Evolutionary conservation across 2,888 invertebrate genomes (phyloP).

Genomic region (Callyntrura sp.): DNA sequence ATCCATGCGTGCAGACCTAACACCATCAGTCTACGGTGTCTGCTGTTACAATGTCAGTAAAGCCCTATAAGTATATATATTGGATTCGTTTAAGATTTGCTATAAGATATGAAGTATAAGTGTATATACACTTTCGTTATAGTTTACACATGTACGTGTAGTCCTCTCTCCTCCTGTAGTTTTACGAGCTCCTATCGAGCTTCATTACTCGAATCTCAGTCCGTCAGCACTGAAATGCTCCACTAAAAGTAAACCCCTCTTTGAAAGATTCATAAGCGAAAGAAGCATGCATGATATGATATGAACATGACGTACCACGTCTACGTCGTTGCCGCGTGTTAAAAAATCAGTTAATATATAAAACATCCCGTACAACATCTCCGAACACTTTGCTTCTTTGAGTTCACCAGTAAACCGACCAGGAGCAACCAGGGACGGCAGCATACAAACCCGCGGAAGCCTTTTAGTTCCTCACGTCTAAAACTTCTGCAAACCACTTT

Average conservation of each 20-base stretch:
- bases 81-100: not conserved
- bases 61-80: too few species aligned
- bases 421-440: not conserved
- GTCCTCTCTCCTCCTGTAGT: slow-evolving; percentile 23
- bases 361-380: slow-evolving; percentile 59
- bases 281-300: not conserved
- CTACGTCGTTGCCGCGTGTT: not conserved
- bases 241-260: not conserved
- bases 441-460: not conserved
- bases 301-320: too few species aligned
- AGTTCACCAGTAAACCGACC: slow-evolving; percentile 47
- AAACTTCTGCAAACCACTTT: too few species aligned
- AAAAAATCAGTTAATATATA: slow-evolving; percentile 63
- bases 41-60: too few species aligned
- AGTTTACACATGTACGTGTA: slow-evolving; percentile 22
- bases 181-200: slow-evolving; percentile 28
- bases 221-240: not conserved
- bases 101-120: not conserved
- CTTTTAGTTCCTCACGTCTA: not conserved
- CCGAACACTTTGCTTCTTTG: slow-evolving; percentile 65
- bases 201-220: not conserved
- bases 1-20: too few species aligned
- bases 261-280: not conserved
- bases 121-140: not conserved
- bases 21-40: too few species aligned